Evolutionary conservation across 2,888 invertebrate species (phyloP).

Genomic region (Protophormia terraenovae): DNA sequence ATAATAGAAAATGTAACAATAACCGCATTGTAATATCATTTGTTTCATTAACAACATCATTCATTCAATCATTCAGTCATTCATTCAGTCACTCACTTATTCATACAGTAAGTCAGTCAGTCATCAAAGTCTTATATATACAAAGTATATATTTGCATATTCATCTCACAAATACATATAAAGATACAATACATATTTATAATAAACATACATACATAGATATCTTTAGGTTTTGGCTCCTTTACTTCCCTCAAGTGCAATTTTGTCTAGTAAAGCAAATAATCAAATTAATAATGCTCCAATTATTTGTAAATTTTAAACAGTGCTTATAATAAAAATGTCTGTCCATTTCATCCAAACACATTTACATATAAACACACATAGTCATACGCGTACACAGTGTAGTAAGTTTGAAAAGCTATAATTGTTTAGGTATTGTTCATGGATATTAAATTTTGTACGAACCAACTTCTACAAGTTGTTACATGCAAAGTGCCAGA

Average conservation of each 20-base stretch:
- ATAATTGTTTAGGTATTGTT: slow-evolving; percentile 61
- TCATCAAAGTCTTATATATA: not conserved
- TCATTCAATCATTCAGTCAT: slow-evolving; percentile 34
- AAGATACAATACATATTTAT: not conserved
- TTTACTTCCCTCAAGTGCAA: slow-evolving; percentile 52
- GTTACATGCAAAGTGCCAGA: slow-evolving; percentile 50
- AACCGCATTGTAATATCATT: slow-evolving; percentile 43
- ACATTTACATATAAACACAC: not conserved
- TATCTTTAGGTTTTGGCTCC: slow-evolving; percentile 34
- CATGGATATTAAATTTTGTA: slow-evolving; percentile 50
- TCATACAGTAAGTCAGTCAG: not conserved
- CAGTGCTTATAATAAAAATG: slow-evolving; percentile 41
- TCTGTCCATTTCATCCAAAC: slow-evolving; percentile 13
- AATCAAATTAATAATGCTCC: slow-evolving; percentile 71
- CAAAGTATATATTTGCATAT: not conserved
- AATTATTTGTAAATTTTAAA: slow-evolving; percentile 69
- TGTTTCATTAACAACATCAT: slow-evolving; percentile 52
- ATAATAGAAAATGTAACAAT: slow-evolving; percentile 48
- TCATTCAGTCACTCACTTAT: not conserved
- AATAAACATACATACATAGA: not conserved
- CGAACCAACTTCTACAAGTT: slow-evolving; percentile 12
- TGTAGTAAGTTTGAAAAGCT: slow-evolving; percentile 38
- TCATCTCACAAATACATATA: not conserved
- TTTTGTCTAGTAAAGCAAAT: slow-evolving; percentile 68
- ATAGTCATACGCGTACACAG: not conserved